These are phyloP conservation scores for Frankliniella intonsa DNA, from an alignment of 2,888 invertebrate genomes.

Conservation along the genomic window DNA sequence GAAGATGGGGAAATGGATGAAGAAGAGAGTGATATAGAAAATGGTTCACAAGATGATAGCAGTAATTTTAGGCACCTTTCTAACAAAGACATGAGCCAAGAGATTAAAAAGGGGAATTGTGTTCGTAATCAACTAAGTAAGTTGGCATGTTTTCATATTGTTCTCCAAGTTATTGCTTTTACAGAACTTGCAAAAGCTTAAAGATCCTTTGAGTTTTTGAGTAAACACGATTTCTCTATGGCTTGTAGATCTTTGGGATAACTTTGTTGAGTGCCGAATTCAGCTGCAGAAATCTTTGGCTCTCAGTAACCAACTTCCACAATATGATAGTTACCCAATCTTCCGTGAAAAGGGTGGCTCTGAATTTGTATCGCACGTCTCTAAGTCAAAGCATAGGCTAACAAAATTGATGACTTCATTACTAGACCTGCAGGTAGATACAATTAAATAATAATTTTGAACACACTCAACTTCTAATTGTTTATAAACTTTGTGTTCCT, in stretches of 20 bases:
- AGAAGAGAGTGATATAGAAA: conserved; percentile 13
- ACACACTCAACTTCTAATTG: conserved; percentile 13
- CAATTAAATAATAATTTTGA: neutral
- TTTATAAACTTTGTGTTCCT: conserved; percentile 28
- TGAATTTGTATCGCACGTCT: conserved; percentile 48
- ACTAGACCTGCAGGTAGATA: conserved; percentile 45
- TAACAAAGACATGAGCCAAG: conserved; percentile 34
- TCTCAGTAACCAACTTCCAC: conserved; percentile 74
- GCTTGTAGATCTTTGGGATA: conserved; percentile 67
- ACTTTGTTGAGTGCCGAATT: conserved; percentile 77
- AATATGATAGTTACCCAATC: conserved; percentile 52
- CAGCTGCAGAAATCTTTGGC: conserved; percentile 76
- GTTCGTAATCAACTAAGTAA: conserved; percentile 44
- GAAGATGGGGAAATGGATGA: conserved; percentile 28
- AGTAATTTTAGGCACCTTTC: conserved; percentile 30
- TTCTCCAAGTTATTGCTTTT: conserved; percentile 10
- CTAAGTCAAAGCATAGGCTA: conserved; percentile 54
- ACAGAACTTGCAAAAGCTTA: neutral
- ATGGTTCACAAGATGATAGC: conserved; percentile 28
- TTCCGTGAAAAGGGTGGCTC: conserved; percentile 48
- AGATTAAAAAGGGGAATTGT: conserved; percentile 42
- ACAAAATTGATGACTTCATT: conserved; percentile 55
- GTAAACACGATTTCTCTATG: conserved; percentile 13
- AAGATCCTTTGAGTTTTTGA: conserved; percentile 15
- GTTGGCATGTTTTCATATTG: conserved; percentile 33